These are phyloP conservation scores for Pogonocherus hispidulus DNA, from an alignment of 2,888 invertebrate genomes.

Conservation along the genomic window DNA sequence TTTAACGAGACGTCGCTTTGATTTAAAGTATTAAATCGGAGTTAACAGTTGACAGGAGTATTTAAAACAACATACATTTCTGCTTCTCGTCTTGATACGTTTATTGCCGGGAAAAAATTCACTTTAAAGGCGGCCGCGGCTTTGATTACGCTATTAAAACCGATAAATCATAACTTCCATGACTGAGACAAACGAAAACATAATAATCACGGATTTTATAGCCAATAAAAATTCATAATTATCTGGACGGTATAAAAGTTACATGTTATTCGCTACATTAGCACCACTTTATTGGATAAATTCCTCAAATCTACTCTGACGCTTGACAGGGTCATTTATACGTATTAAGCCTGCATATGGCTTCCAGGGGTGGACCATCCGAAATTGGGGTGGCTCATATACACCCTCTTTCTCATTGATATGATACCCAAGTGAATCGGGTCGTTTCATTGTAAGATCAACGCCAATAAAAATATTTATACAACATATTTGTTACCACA, in stretches of 20 bases:
- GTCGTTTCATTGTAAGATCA: neutral
- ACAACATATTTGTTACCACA: too few species aligned
- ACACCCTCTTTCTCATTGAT: neutral
- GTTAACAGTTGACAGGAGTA: conserved; percentile 63
- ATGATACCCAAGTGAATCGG: neutral
- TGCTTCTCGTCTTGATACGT: conserved; percentile 60
- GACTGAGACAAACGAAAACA: conserved; percentile 51
- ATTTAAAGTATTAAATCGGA: conserved; percentile 63
- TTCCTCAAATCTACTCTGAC: conserved; percentile 47
- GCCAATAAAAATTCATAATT: conserved; percentile 49
- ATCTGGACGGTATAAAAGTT: conserved; percentile 22
- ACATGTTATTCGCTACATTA: conserved; percentile 42
- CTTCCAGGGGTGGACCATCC: conserved; percentile 36
- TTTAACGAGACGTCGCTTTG: conserved; percentile 60
- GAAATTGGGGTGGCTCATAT: neutral
- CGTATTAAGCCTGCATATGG: conserved; percentile 65
- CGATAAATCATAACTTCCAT: conserved; percentile 54
- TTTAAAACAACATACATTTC: conserved; percentile 66
- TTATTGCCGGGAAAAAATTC: conserved; percentile 48
- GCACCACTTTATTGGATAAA: conserved; percentile 52
- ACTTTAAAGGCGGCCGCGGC: conserved; percentile 49
- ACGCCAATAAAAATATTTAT: neutral
- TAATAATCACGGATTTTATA: conserved; percentile 51
- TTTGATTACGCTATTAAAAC: conserved; percentile 54
- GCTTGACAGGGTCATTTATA: conserved; percentile 63